A percentile compares a stretch with the other conserved stretches of the same genome.
phyloP scores from a whole-genome alignment of 2,113 vertebrate species.

The Bos javanicus region DNA sequence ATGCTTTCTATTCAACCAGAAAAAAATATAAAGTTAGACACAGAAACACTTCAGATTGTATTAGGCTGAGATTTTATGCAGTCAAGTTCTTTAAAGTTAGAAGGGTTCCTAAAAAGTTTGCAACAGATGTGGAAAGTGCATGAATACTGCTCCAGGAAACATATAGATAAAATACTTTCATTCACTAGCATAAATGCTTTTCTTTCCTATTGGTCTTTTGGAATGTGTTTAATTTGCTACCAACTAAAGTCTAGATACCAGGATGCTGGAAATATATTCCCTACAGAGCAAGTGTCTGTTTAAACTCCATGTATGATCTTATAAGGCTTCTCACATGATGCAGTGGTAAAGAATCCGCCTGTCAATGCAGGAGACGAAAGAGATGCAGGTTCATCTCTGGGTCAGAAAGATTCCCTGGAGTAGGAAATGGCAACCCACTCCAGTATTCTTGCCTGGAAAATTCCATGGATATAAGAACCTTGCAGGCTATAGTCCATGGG shows the following conservation, averaged over 20 bases:
- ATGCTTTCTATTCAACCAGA: not conserved
- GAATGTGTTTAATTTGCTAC: conserved; percentile 9
- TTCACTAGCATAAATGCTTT: not conserved
- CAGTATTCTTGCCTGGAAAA: not conserved
- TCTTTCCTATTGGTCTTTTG: not conserved
- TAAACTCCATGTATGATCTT: not conserved
- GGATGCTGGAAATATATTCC: not conserved
- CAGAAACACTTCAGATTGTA: conserved; percentile 10
- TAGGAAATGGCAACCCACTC: not conserved
- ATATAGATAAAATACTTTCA: not conserved
- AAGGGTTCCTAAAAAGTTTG: not conserved
- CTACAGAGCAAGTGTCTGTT: not conserved
- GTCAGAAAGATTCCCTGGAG: not conserved
- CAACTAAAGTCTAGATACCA: not conserved
- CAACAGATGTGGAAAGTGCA: not conserved
- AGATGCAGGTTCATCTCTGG: not conserved
- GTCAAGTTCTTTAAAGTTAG: not conserved
- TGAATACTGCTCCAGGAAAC: not conserved
- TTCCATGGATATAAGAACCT: not conserved
- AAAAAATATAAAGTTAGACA: conserved; percentile 3
- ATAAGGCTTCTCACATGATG: not conserved
- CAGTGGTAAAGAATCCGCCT: not conserved
- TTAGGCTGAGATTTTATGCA: not conserved
- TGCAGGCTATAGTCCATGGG: not conserved
- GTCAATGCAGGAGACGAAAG: not conserved